Base-by-base conservation (phyloP, 2,797 vertebrate genomes). In the Tarsius wallacei region DNA sequence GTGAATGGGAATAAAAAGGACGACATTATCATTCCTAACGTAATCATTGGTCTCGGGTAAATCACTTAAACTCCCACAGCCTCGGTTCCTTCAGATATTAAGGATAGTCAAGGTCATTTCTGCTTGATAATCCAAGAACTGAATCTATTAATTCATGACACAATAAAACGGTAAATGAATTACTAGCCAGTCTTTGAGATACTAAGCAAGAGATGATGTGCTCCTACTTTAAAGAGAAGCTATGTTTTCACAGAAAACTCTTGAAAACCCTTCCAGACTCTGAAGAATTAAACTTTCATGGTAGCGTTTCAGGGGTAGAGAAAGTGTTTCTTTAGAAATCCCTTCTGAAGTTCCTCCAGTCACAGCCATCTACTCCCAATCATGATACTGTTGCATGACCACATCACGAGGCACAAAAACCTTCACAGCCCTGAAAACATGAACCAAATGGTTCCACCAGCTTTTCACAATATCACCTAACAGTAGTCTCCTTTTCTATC, bases 391-490 rank as follows among this genome's bases (percentile, higher is more conserved):
- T 17, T 42, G 0, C 31, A 11, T 51, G 47, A 81, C 22, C 36
- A 68, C 1, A 12, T 19, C 59, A 80, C 47, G 17, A 96, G 49
- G 51, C 33, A 84, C 22, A 78, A 64, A 87, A 74, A 81, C 19
- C n/a, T 76, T 95, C 63, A 87, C 7, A 70, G 26, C 63, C 88
- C 71, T 87, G 64, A 93, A 59, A 31, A 70, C 7, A 28, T 59
- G 64, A 90, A 86, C 83, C 59, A 53, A 84, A 90, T 90, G 36
- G 7, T 64, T n/a, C 36, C 42, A 57, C 4, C 7, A 83, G 31
- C 70, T 85, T 86, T 97, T 33, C 28, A 92, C 31, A 87, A 47
- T 76, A 80, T 47, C 31, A 73, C 31, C 21, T 70, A 81, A 21
- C 14, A 68, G 4, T 36, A n/a, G 8, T 70, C 51, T 68, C n/a